Evolutionary conservation across 1,140 invertebrate genomes (phyloP).

Genomic region (Drosophila nannoptera): DNA sequence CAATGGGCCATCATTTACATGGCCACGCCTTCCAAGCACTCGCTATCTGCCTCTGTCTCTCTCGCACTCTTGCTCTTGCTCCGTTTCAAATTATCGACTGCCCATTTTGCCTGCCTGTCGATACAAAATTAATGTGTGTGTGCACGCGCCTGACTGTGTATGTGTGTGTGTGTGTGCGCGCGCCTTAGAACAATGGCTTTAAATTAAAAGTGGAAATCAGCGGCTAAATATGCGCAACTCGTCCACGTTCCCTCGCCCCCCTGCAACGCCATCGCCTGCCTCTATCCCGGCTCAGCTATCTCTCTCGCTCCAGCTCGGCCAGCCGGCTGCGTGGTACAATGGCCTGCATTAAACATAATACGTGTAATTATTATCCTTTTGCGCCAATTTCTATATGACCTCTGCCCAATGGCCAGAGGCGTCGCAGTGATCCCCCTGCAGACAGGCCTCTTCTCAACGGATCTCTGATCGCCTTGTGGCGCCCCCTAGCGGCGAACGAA

Average conservation of each 20-base stretch:
- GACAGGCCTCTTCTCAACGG: not conserved
- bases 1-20: slow-evolving; percentile 55
- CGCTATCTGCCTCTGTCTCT: not conserved
- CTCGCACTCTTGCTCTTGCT: not conserved
- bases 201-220: slow-evolving; percentile 75
- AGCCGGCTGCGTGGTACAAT: slow-evolving; percentile 29
- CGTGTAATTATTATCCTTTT: slow-evolving; percentile 76
- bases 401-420: slow-evolving; percentile 17
- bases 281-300: slow-evolving; percentile 17
- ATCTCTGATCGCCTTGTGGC: not conserved
- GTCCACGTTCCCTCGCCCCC: not conserved
- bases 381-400: slow-evolving; percentile 53
- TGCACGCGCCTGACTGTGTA: not conserved
- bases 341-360: slow-evolving; percentile 71
- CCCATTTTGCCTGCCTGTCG: slow-evolving; percentile 25
- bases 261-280: too few relatives aligned
- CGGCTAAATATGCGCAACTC: slow-evolving; percentile 48
- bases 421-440: not conserved
- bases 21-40: not conserved
- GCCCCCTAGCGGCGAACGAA: too few relatives aligned
- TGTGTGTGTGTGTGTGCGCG: slow-evolving; percentile 17
- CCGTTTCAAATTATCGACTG: slow-evolving; percentile 39
- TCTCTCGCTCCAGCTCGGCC: not conserved
- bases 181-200: slow-evolving; percentile 71
- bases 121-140: slow-evolving; percentile 24